Conservation (phyloP, 2,888 invertebrate genomes). For the Trypoxylon attenuatum region DNA sequence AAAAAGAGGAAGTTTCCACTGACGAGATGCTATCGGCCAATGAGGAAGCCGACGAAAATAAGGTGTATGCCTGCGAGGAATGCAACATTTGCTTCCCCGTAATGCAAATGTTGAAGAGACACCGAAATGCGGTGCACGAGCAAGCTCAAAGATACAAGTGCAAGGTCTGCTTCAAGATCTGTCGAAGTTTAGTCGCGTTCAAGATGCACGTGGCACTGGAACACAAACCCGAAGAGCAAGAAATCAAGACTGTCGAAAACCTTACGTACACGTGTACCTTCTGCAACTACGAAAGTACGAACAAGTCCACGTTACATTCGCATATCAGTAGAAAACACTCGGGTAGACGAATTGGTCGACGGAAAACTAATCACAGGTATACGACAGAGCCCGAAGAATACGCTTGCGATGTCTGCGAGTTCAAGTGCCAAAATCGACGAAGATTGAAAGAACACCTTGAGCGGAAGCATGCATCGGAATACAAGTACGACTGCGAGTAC, state of each 20-base stretch:
- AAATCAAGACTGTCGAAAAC: constrained; percentile 17
- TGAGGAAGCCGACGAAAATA: constrained; percentile 44
- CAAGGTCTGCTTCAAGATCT: constrained; percentile 57
- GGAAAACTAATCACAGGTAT: constrained; percentile 19
- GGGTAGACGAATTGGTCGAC: constrained; percentile 13
- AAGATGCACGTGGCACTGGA: constrained; percentile 54
- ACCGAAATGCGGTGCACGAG: constrained; percentile 44
- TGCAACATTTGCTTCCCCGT: constrained; percentile 60
- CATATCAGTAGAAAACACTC: constrained; percentile 58
- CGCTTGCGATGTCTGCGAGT: constrained; percentile 53
- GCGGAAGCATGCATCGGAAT: constrained; percentile 62
- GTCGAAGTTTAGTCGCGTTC: constrained; percentile 51
- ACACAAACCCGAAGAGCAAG: constrained; percentile 43
- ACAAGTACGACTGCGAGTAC: constrained; percentile 61
- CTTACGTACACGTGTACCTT: constrained; percentile 42
- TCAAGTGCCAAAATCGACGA: constrained; percentile 60
- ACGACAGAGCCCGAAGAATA: constrained; percentile 40
- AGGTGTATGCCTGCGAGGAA: constrained; percentile 52
- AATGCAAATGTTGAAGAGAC: constrained; percentile 52
- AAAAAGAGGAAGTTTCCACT: constrained; percentile 26
- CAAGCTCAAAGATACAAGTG: constrained; percentile 54
- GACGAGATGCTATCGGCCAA: not conserved
- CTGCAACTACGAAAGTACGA: constrained; percentile 57
- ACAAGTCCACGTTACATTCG: constrained; percentile 56
- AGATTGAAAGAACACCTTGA: constrained; percentile 64